Base-by-base conservation (phyloP, 2,888 invertebrate genomes). In the Drosophila longiperda region DNA sequence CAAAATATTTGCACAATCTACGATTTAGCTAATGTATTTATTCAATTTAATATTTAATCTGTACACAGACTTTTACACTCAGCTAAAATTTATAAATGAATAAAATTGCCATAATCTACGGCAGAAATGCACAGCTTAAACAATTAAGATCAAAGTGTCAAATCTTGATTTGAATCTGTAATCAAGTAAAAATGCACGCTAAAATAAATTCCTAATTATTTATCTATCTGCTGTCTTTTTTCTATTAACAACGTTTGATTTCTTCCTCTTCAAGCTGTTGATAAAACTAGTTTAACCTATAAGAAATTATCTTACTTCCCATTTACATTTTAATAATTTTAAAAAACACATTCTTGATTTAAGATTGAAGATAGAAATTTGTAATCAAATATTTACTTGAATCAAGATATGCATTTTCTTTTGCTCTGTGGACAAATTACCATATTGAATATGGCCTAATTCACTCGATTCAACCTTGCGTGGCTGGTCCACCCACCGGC, bases 381-480 rank as follows among this genome's bases (percentile, higher is more conserved):
- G 54, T 26, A 38, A 38, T 38, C 4, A 12, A 36, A 26, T 12
- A 38, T 38, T 38, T 26, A 26, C 12, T 38, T 15, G 1, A 36
- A 12, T 26, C 23, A 12, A 12, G 4, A 55, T 26, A 38, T 26
- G n/a, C 2, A n/a, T 57, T 50, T 36, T 17, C 7, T n/a, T 26
- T 52, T 26, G 3, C 23, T 20, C 12, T 12, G 9, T 11, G 12
- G 26, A 33, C 33, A 23, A 11, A 61, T 53, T 20, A 40, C 23
- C 29, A n/a, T 34, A 40, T 33, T n/a, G 23, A 62, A 62, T 42
- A 42, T 62, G 33, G 15, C 26, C 58, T 63, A 58, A 63, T 49
- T 34, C 33, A 36, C 23, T 54, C 29, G 3, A 9, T 36, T 26
- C 34, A 57, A 74, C 40, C 48, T 48, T 52, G 32, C 38, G 15